Base-by-base conservation (phyloP, 2,797 vertebrate genomes). In the Silurus lanzhouensis region DNA sequence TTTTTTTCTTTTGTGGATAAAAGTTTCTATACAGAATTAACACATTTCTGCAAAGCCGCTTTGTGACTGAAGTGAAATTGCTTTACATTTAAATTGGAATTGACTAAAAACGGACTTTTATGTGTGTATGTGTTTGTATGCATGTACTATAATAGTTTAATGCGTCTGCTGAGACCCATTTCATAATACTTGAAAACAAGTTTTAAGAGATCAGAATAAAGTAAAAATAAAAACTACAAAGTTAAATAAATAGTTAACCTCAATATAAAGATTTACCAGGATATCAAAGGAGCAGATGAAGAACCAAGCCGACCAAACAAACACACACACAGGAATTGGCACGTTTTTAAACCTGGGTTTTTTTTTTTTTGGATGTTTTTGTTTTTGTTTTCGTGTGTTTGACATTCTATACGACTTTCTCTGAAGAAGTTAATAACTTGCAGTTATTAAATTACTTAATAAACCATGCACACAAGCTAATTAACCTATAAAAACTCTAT, bases 401-500 rank as follows among this genome's bases (percentile, higher is more conserved):
- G 27, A 20, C n/a, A 25, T 74, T 1, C 27, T 12, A 52, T 60
- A 60, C 38, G 75, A 38, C 57, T 78, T 78, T 78, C 58, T 44
- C 19, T 44, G 20, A 31, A 57, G 15, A 31, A 44, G 27, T 61
- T 38, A 52, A 52, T 52, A 52, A 22, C 75, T 17, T 25, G 15
- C 15, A 66, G 61, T 48, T 57, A 58, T 82, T 38, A n/a, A 81
- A 68, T 58, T 4, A 82, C 66, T 63, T 10, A 20, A 64, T 79
- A 79, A 79, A 79, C 12, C 60, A 1, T 38, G 31, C 27, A 13
- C 48, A 66, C 25, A 64, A 31, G 57, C 55, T 71, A 86, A 86
- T 86, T 67, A 83, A 79, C 48, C 38, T 57, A 55, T 86, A 83
- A 64, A 55, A 84, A 66, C 58, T 61, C 46, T 83, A n/a, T 85